Evolutionary conservation across 2,113 vertebrate species (phyloP).

Genomic region (Osmerus eperlanus): DNA sequence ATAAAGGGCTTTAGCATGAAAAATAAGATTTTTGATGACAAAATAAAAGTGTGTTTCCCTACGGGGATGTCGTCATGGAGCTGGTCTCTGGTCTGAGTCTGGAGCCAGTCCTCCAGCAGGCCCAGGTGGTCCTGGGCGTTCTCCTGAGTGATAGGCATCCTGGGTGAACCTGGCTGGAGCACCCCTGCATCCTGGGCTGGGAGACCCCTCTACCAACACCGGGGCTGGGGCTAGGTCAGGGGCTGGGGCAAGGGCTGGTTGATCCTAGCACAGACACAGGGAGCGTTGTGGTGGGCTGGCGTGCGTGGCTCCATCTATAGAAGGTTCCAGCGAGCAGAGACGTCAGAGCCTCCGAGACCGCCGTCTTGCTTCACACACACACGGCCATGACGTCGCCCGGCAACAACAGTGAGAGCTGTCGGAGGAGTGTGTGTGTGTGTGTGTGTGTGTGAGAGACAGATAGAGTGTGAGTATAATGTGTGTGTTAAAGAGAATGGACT

Average conservation of each 20-base stretch:
- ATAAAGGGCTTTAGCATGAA: too few species aligned
- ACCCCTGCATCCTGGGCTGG: constrained; percentile 67
- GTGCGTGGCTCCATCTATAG: constrained; percentile 32
- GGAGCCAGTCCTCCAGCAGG: constrained; percentile 86
- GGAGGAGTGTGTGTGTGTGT: constrained; percentile 15
- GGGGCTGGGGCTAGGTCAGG: neutral
- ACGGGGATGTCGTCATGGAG: constrained; percentile 43
- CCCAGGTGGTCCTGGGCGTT: constrained; percentile 84
- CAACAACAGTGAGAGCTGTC: constrained; percentile 18
- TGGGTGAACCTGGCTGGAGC: constrained; percentile 49
- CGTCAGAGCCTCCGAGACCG: neutral
- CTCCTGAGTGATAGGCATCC: constrained; percentile 95
- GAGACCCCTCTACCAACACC: constrained; percentile 26
- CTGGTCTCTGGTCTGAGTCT: constrained; percentile 41
- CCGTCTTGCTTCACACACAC: constrained; percentile 12
- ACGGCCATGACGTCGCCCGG: constrained; percentile 51
- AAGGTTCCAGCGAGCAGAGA: neutral
- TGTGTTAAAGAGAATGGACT: constrained; percentile 1
- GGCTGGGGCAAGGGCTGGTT: neutral
- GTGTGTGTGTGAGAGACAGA: neutral
- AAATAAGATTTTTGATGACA: neutral
- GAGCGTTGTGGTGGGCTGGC: neutral
- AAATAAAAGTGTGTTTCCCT: neutral
- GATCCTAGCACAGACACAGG: constrained; percentile 11
- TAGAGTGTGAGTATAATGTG: neutral